A percentile compares a stretch with the other conserved stretches of the same genome.
Evolutionary conservation across 2,888 invertebrate species (phyloP).

Genomic region (Torymus tubicola): DNA sequence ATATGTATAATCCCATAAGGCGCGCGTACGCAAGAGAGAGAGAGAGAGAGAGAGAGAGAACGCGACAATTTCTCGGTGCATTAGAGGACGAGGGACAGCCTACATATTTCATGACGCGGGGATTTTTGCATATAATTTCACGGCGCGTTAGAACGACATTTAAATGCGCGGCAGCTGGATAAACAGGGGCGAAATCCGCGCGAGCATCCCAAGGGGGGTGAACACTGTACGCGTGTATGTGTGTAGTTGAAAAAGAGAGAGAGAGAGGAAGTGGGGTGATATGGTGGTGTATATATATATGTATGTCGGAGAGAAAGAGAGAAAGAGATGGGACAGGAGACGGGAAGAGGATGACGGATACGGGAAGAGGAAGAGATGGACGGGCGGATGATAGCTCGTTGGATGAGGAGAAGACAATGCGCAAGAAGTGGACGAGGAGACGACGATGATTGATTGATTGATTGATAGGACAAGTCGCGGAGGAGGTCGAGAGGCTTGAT

Average conservation of each 20-base stretch:
- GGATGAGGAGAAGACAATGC: conserved; percentile 8
- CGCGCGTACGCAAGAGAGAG: conserved; percentile 45
- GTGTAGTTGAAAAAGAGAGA: background rate
- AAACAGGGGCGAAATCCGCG: conserved; percentile 66
- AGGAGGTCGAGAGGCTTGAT: too few species aligned
- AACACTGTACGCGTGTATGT: background rate
- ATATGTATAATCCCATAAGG: conserved; percentile 68
- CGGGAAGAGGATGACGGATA: conserved; percentile 45
- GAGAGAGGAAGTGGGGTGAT: background rate
- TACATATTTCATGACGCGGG: conserved; percentile 73
- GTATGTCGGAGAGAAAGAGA: conserved; percentile 13
- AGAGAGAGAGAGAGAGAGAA: conserved; percentile 61
- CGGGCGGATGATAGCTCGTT: background rate
- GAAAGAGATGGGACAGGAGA: conserved; percentile 44
- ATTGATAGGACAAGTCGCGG: conserved; percentile 9
- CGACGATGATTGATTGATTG: conserved; percentile 40
- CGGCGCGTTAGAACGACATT: conserved; percentile 75
- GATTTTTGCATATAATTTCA: conserved; percentile 76
- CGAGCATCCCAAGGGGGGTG: background rate
- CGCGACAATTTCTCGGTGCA: conserved; percentile 75
- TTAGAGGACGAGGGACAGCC: conserved; percentile 66
- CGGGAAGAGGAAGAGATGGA: conserved; percentile 53
- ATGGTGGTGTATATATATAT: too few species aligned
- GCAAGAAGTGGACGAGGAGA: background rate
- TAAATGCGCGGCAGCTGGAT: conserved; percentile 75